Base-by-base conservation (phyloP, 2,888 invertebrate genomes). In the Acanthopleura granulata region DNA sequence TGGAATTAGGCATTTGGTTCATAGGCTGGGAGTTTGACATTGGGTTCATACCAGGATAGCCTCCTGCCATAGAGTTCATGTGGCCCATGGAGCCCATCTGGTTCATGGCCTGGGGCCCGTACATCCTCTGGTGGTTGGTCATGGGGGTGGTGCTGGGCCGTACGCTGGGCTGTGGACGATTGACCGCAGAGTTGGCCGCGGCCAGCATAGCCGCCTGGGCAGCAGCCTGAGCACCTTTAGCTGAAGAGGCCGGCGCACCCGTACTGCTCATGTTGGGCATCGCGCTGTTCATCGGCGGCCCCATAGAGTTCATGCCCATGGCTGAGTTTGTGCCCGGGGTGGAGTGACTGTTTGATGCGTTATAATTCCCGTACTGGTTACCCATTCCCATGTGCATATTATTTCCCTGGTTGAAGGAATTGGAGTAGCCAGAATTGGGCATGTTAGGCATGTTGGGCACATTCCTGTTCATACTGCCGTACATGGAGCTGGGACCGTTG, bases 161-260 rank as follows among this genome's bases (percentile, higher is more conserved):
- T 27, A 66, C 25, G 6, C 25, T 27, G 3, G 66, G 66, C 29
- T 66, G 66, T 22, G 66, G 66, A 18, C 77, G 78, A 22, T 79
- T 77, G 12, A 82, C 84, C 27, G 86, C 84, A 29, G 85, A 82
- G 75, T 82, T 86, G 18, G 87, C 87, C n/a, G 89, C 88, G 40
- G 88, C 89, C 62, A 85, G 79, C 82, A 89, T 83, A 40, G 88
- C 89, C 30, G 87, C 88, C 61, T 88, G 88, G n/a, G 88, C 89
- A 27, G 89, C 89, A 25, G 85, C 87, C 80, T 87, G 87, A 57
- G 88, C 89, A 74, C 86, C 88, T 79, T 88, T 88, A 49, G 49
- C 50, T 18, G 27, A 16, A n/a, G 49, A 6, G 40, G 18, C 29
- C 12, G 73, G 62, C 9, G 9, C 62, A 12, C 62, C 49, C 16